Conservation (phyloP, 2,888 invertebrate genomes). For the Biston stratarius region DNA sequence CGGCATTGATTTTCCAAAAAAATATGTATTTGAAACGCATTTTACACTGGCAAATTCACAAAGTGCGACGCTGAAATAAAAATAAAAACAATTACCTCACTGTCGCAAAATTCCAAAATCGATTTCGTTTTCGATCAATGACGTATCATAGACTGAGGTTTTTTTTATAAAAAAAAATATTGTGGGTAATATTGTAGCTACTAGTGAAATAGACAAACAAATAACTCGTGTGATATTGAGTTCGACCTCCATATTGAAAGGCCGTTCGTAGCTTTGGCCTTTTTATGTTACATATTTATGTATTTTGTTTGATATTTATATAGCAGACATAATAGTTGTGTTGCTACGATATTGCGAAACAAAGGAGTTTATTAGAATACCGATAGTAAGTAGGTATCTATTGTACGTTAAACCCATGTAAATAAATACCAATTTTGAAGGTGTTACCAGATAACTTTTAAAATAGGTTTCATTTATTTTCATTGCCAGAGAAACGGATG, state of each 20-base stretch:
- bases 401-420: no score
- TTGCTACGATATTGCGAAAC: constrained; percentile 10
- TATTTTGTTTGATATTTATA: constrained; percentile 28
- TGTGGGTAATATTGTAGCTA: neutral
- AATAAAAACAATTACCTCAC: neutral
- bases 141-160: neutral
- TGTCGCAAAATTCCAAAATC: neutral
- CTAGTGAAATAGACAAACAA: constrained; percentile 15
- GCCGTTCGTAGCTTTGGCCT: constrained; percentile 30
- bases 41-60: no score
- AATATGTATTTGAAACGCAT: no score
- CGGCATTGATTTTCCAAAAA: no score
- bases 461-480: no score
- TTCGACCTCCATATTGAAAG: constrained; percentile 32
- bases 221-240: constrained; percentile 29
- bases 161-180: neutral
- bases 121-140: neutral
- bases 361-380: neutral
- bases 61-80: no score
- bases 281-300: constrained; percentile 31
- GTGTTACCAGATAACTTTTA: no score
- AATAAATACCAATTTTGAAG: no score
- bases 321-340: constrained; percentile 9
- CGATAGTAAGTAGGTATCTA: neutral
- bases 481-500: no score